Evolutionary conservation across 2,888 invertebrate genomes (phyloP).

Genomic region (Drosophila leonis): DNA sequence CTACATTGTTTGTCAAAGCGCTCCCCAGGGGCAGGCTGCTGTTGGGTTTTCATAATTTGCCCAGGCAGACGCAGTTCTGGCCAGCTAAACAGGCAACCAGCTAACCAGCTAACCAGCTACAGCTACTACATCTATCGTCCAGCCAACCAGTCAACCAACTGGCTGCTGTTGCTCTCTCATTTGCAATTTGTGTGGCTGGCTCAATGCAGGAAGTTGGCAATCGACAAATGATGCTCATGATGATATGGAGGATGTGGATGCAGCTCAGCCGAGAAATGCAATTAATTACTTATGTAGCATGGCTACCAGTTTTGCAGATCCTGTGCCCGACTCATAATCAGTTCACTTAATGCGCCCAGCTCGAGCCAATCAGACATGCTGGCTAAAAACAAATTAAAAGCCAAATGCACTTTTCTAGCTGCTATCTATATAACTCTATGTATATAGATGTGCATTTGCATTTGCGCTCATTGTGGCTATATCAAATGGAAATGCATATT

Average conservation of each 20-base stretch:
- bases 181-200: slow-evolving; percentile 52
- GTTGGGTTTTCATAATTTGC: slow-evolving; percentile 55
- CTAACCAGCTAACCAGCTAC: slow-evolving; percentile 13
- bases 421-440: slow-evolving; percentile 9
- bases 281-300: slow-evolving; percentile 77
- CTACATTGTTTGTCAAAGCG: slow-evolving; percentile 57
- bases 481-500: slow-evolving; percentile 75
- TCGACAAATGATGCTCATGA: slow-evolving; percentile 68
- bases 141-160: not conserved
- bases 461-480: slow-evolving; percentile 50
- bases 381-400: slow-evolving; percentile 57
- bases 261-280: slow-evolving; percentile 53
- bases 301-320: slow-evolving; percentile 40
- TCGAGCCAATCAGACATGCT: slow-evolving; percentile 67
- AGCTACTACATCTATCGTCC: not conserved
- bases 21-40: slow-evolving; percentile 29
- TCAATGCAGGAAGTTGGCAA: slow-evolving; percentile 74
- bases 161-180: slow-evolving; percentile 31
- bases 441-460: slow-evolving; percentile 11
- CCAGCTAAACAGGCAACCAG: slow-evolving; percentile 11
- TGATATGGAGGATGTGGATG: slow-evolving; percentile 37
- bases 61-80: slow-evolving; percentile 13
- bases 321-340: slow-evolving; percentile 61
- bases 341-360: slow-evolving; percentile 48
- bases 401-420: slow-evolving; percentile 29